Evolutionary conservation across 2,888 invertebrate genomes (phyloP).

Genomic region (Agriopis aurantiaria): DNA sequence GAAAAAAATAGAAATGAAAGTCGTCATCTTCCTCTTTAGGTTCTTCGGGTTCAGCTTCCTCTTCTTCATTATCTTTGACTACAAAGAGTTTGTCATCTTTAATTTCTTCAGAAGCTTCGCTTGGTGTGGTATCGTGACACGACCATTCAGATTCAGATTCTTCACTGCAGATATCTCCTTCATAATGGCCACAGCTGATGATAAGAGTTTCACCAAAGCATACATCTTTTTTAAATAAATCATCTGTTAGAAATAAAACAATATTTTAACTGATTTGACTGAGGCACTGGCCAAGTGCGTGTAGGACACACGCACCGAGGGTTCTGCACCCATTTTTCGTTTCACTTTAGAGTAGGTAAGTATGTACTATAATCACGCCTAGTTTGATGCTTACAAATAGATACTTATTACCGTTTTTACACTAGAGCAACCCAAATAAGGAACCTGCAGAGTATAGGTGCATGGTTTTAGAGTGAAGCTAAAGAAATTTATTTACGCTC

Average conservation of each 20-base stretch:
- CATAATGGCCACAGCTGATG: conserved; percentile 81
- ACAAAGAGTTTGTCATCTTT: conserved; percentile 53
- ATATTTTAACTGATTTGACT: not conserved
- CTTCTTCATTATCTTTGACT: conserved; percentile 56
- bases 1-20: conserved; percentile 79
- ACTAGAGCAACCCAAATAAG: too few relatives aligned
- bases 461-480: too few relatives aligned
- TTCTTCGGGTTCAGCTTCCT: conserved; percentile 48
- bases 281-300: too few relatives aligned
- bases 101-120: conserved; percentile 55
- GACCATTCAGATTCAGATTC: conserved; percentile 78
- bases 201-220: conserved; percentile 85
- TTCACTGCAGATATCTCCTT: conserved; percentile 63
- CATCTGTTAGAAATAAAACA: conserved; percentile 66
- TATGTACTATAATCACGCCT: too few relatives aligned
- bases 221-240: conserved; percentile 76
- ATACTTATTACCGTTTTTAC: too few relatives aligned
- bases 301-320: too few relatives aligned
- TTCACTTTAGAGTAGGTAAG: too few relatives aligned
- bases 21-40: conserved; percentile 64
- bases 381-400: too few relatives aligned
- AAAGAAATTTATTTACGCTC: too few relatives aligned
- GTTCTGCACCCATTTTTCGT: too few relatives aligned
- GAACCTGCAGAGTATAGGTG: too few relatives aligned
- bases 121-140: conserved; percentile 61